A percentile compares a stretch with the other conserved stretches of the same genome.
Conservation (phyloP, 2,888 invertebrate species). For the Tethea ocularis region DNA sequence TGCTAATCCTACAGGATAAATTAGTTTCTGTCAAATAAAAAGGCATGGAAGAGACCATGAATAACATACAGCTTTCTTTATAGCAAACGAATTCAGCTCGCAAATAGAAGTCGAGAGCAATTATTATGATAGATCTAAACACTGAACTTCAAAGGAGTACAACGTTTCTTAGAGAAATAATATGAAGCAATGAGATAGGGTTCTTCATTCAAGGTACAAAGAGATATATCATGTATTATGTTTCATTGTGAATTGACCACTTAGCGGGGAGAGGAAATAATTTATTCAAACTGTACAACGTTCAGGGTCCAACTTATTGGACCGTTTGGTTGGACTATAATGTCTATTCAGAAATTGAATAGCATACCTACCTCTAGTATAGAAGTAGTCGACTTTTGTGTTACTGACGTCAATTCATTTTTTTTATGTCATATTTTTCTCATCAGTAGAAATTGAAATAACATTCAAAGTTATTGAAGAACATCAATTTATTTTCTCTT, state of each 20-base stretch:
- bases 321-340: background rate
- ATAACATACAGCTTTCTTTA: conserved; percentile 32
- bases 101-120: conserved; percentile 37
- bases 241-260: conserved; percentile 64
- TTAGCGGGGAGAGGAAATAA: conserved; percentile 62
- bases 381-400: too few relatives aligned
- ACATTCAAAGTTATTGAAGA: conserved; percentile 40
- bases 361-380: background rate
- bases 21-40: conserved; percentile 21
- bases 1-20: background rate
- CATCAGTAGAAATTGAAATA: background rate
- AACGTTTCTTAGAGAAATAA: conserved; percentile 48
- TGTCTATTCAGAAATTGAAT: background rate
- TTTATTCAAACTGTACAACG: background rate
- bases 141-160: conserved; percentile 54
- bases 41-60: conserved; percentile 23
- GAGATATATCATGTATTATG: conserved; percentile 74
- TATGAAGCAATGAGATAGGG: conserved; percentile 50
- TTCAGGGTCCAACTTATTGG: background rate
- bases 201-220: conserved; percentile 65
- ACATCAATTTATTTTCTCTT: conserved; percentile 27
- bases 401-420: too few relatives aligned
- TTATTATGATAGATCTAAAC: conserved; percentile 52
- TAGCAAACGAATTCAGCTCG: conserved; percentile 24
- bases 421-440: too few relatives aligned